Base-by-base conservation (phyloP, 2,888 invertebrate species). In the Candidula unifasciata region DNA sequence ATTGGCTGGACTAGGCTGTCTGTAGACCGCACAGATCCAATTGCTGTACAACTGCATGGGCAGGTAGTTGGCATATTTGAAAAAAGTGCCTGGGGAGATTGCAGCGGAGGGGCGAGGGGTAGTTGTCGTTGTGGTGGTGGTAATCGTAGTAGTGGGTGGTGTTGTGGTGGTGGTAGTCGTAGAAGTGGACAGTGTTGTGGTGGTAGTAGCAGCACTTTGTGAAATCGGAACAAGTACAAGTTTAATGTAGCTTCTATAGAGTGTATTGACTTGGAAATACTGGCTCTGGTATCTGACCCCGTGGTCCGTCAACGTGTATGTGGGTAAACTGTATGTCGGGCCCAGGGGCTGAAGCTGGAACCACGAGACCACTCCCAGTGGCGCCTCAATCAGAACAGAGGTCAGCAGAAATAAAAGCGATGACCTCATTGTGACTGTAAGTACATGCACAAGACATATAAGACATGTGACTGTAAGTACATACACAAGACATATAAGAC, bases 41-140 rank as follows among this genome's bases (percentile, higher is more conserved):
- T 33, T 71, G 66, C 74, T 82, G 76, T 82, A 82, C 1, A 74
- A 24, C 8, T 64, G 27, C 27, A 73, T 37, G 0, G 82, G 73
- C 10, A 82, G 35, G 60, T 1, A 52, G 44, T 64, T 60, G 37
- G 64, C 64, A 18, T 27, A 52, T 18, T 27, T 35, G 76, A 74
- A 82, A 66, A 82, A 82, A 44, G 3, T 33, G n/a, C 0, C 6
- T 16, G 82, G 76, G 2, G 37, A 33, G 0, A 66, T 64, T 18
- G 82, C 30, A 6, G 64, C 74, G 2, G 60, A 35, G n/a, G 74
- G 73, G 6, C 64, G 60, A 16, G 74, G 21, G 0, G 82, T 57
- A 30, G 82, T 57, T 6, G 74, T 54, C 2, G 82, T 69, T 0
- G 82, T 64, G 3, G 82, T 71, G 13, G 81, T 71, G 10, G 81